Conservation (phyloP, 1,140 invertebrate species). For the Diabrotica undecimpunctata region DNA sequence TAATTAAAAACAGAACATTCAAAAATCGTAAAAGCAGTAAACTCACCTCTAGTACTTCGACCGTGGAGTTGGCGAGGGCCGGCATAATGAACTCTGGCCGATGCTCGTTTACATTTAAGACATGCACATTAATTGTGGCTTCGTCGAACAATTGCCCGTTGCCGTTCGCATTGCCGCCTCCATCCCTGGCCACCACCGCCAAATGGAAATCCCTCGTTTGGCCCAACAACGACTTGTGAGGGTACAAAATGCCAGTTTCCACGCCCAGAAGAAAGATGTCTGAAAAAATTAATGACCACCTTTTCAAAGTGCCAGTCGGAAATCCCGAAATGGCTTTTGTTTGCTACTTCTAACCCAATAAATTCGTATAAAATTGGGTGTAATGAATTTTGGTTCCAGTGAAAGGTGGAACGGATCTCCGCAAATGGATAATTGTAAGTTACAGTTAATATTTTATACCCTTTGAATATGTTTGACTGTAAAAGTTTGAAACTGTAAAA, state of each 20-base stretch:
- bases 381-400: neutral
- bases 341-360: neutral
- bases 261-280: constrained; percentile 70
- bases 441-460: neutral
- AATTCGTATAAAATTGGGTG: neutral
- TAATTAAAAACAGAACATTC: too few species aligned
- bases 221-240: constrained; percentile 64
- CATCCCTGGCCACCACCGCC: constrained; percentile 70
- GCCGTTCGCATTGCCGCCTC: constrained; percentile 63
- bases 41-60: constrained; percentile 72
- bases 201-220: constrained; percentile 63
- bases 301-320: neutral
- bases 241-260: constrained; percentile 73
- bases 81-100: constrained; percentile 78
- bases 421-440: neutral
- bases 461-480: too few species aligned
- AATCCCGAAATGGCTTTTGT: neutral
- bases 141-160: constrained; percentile 62
- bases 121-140: constrained; percentile 70
- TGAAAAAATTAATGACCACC: constrained; percentile 41
- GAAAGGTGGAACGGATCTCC: neutral
- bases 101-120: constrained; percentile 81
- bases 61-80: constrained; percentile 66
- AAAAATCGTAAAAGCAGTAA: too few species aligned
- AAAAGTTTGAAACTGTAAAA: too few species aligned